phyloP scores from a whole-genome alignment of 2,888 invertebrate species.

The Kryphioiulus occultus region DNA sequence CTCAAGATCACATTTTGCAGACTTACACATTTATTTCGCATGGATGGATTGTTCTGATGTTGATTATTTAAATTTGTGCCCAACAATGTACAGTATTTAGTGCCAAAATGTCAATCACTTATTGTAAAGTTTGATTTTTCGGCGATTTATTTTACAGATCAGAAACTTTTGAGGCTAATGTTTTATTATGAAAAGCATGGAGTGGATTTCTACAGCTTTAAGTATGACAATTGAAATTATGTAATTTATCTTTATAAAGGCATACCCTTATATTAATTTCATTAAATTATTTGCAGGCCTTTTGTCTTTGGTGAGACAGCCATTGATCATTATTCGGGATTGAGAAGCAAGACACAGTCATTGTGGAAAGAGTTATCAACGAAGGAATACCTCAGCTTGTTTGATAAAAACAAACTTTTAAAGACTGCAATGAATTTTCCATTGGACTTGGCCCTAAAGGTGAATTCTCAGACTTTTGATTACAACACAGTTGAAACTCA shows the following conservation, averaged over 20 bases:
- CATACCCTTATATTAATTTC: neutral
- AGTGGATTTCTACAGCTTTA: slow-evolving; percentile 1
- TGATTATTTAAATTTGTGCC: too few species aligned
- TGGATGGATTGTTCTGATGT: too few species aligned
- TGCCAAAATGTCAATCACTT: too few species aligned
- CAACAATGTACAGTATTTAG: too few species aligned
- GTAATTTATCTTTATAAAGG: neutral
- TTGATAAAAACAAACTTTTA: slow-evolving; percentile 33
- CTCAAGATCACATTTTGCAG: too few species aligned
- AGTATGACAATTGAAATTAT: neutral
- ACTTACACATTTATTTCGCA: neutral
- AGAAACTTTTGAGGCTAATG: neutral
- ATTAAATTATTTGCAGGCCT: neutral
- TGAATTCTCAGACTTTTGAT: neutral
- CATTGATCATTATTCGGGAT: neutral
- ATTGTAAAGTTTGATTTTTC: neutral
- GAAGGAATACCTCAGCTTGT: slow-evolving; percentile 29
- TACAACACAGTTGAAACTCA: too few species aligned
- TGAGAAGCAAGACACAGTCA: neutral
- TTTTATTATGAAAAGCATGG: slow-evolving; percentile 41
- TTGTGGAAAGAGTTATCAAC: slow-evolving; percentile 21
- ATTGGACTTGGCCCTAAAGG: neutral
- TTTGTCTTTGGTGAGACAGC: slow-evolving; percentile 45
- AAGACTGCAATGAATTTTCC: slow-evolving; percentile 45
- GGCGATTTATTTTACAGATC: slow-evolving; percentile 14